These are phyloP conservation scores for Nesoenas mayeri DNA, from an alignment of 2,113 vertebrate species.

Conservation along the genomic window DNA sequence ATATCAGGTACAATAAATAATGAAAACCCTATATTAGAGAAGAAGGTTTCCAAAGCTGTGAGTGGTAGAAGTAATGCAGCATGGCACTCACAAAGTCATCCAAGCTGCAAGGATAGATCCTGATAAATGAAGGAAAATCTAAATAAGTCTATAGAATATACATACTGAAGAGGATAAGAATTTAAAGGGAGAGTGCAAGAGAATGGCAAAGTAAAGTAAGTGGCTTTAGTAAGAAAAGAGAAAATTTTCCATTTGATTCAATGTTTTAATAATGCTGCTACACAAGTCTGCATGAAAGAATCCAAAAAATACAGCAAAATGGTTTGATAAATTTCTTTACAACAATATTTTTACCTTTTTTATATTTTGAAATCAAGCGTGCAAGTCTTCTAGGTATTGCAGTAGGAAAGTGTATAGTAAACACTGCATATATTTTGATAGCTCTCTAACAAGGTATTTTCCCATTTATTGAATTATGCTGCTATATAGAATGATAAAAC, in stretches of 20 bases:
- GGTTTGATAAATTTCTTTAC: background rate
- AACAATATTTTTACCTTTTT: background rate
- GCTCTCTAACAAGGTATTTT: background rate
- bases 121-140: background rate
- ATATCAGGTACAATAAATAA: background rate
- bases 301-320: background rate
- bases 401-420: background rate
- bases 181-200: background rate
- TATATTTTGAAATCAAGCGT: background rate
- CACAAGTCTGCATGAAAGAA: background rate
- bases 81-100: background rate
- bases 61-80: background rate
- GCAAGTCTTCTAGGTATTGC: background rate
- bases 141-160: background rate
- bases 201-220: background rate
- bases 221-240: background rate
- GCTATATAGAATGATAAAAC: background rate
- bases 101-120: background rate
- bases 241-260: background rate
- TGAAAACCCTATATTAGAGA: background rate
- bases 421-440: background rate
- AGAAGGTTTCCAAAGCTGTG: background rate
- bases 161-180: background rate
- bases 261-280: background rate
- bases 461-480: background rate